A percentile compares a stretch with the other conserved stretches of the same genome.
These are phyloP conservation scores for Lagopus leucura DNA, from an alignment of 2,113 vertebrate genomes.

Conservation along the genomic window DNA sequence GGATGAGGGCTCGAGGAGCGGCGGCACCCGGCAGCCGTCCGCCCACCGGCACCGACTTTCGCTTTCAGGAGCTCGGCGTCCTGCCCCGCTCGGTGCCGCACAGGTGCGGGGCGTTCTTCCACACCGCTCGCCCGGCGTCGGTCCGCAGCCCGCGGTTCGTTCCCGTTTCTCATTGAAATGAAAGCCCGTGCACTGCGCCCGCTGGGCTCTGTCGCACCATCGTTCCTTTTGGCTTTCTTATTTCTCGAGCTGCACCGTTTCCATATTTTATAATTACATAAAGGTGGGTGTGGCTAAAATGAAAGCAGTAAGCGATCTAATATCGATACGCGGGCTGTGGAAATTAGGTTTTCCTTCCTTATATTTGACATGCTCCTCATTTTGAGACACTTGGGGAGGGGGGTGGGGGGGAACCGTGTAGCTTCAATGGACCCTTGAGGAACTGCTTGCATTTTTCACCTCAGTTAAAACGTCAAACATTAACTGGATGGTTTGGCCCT, in stretches of 20 bases:
- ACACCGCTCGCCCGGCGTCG: background rate
- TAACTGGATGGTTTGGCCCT: slow-evolving; percentile 62
- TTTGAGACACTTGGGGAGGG: slow-evolving; percentile 16
- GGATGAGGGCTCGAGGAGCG: slow-evolving; percentile 44
- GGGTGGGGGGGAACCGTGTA: background rate
- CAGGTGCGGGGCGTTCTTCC: background rate
- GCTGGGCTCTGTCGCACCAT: background rate
- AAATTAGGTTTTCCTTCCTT: slow-evolving; percentile 33
- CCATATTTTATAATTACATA: slow-evolving; percentile 74
- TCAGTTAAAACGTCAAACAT: slow-evolving; percentile 72
- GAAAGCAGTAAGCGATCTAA: slow-evolving; percentile 51
- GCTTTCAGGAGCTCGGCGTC: slow-evolving; percentile 64
- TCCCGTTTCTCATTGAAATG: slow-evolving; percentile 15
- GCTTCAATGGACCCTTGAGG: slow-evolving; percentile 48
- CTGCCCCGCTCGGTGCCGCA: background rate
- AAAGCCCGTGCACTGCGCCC: background rate
- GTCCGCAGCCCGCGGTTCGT: background rate
- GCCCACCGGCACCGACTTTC: slow-evolving; percentile 60
- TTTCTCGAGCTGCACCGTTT: slow-evolving; percentile 64
- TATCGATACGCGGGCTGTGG: slow-evolving; percentile 14
- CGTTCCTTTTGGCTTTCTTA: slow-evolving; percentile 40
- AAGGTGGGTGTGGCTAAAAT: slow-evolving; percentile 74
- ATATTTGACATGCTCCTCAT: background rate
- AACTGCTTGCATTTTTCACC: slow-evolving; percentile 63
- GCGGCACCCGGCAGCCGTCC: slow-evolving; percentile 25